These are phyloP conservation scores for Corydoras maculifer DNA, from an alignment of 2,113 vertebrate genomes.

Conservation along the genomic window DNA sequence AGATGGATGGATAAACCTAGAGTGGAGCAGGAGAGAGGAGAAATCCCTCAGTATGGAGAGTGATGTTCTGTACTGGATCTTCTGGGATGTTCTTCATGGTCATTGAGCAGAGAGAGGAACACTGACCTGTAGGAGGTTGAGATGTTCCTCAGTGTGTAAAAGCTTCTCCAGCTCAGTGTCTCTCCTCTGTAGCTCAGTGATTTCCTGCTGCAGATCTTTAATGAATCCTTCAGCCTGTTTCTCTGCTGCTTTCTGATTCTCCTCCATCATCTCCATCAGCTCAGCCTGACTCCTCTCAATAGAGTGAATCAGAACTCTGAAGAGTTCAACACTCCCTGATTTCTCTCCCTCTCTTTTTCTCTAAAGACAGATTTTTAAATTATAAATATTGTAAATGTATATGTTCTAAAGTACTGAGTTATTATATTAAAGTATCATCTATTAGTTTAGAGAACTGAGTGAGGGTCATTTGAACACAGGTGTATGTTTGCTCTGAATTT, in stretches of 20 bases:
- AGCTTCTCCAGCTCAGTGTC: constrained; percentile 22
- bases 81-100: neutral
- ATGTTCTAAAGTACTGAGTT: too few species aligned
- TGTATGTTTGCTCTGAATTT: too few species aligned
- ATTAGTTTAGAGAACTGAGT: too few species aligned
- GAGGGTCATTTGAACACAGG: too few species aligned
- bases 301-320: constrained; percentile 9
- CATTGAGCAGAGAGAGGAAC: neutral
- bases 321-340: constrained; percentile 20
- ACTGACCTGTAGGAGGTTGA: constrained; percentile 26
- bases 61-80: neutral
- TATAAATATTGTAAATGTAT: too few species aligned
- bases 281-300: constrained; percentile 24
- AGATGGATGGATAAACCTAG: constrained; percentile 25
- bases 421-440: too few species aligned
- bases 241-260: constrained; percentile 23
- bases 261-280: constrained; percentile 10
- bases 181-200: constrained; percentile 12
- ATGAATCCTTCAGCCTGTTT: constrained; percentile 12
- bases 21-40: constrained; percentile 4
- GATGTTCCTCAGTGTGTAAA: constrained; percentile 19
- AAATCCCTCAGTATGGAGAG: constrained; percentile 1
- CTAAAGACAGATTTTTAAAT: neutral
- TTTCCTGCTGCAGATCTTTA: constrained; percentile 18
- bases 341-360: constrained; percentile 10